Percentiles rank a stretch among this genome's conserved stretches.
Evolutionary conservation across 2,113 vertebrate species (phyloP).

Genomic region (Indicator indicator): DNA sequence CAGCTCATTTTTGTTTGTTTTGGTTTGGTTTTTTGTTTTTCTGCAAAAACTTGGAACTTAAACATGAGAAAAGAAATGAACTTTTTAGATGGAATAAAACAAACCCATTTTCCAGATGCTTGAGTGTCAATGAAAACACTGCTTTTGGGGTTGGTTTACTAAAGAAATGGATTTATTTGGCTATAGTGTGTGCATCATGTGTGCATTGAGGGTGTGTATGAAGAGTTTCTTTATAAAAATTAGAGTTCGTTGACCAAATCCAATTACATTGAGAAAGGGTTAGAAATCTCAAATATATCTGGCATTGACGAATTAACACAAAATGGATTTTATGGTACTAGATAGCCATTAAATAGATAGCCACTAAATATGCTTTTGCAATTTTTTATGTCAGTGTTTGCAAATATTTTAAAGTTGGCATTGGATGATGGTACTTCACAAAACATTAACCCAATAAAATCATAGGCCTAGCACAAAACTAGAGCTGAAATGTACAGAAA

Average conservation of each 20-base stretch:
- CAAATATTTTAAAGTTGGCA: background rate
- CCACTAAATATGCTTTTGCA: background rate
- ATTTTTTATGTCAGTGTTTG: background rate
- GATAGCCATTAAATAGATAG: background rate
- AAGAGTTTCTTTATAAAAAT: background rate
- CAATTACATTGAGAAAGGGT: background rate
- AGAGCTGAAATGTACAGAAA: background rate
- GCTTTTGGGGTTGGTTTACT: background rate
- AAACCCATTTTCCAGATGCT: background rate
- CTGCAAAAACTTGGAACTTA: background rate
- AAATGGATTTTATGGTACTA: background rate
- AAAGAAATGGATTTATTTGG: background rate
- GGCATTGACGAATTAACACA: background rate
- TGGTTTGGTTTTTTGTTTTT: background rate
- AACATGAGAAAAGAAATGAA: background rate
- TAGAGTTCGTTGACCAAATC: background rate
- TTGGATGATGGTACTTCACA: background rate
- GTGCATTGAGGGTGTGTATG: fast-evolving
- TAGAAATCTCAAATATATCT: background rate
- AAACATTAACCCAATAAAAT: background rate
- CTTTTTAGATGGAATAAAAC: background rate
- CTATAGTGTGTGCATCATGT: background rate
- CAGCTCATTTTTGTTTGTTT: background rate
- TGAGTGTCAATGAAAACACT: background rate
- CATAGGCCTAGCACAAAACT: background rate